Conservation (phyloP, 2,113 vertebrate genomes). For the Boulengeromyrus knoepffleri region DNA sequence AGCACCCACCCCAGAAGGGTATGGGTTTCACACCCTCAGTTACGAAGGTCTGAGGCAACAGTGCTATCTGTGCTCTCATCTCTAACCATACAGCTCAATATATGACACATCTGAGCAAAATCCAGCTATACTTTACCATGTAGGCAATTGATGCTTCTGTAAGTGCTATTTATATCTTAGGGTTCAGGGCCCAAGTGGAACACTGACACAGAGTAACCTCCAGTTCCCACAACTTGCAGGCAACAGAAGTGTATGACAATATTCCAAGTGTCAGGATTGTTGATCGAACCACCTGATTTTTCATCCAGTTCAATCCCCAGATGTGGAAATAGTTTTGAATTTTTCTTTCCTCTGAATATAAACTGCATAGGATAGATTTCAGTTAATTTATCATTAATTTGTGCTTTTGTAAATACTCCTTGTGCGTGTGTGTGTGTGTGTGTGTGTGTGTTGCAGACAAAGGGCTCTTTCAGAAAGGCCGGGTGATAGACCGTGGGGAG, state of each 20-base stretch:
- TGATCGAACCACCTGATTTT: neutral
- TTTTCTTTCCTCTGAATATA: neutral
- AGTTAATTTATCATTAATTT: neutral
- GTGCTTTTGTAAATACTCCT: neutral
- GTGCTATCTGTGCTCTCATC: neutral
- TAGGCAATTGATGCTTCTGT: neutral
- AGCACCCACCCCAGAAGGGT: neutral
- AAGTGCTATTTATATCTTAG: neutral
- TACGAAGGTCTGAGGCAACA: neutral
- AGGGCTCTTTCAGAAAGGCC: conserved; percentile 75
- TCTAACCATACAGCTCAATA: neutral
- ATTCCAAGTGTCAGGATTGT: neutral
- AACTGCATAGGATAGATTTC: neutral
- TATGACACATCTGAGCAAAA: neutral
- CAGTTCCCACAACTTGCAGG: neutral
- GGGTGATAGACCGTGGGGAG: conserved; percentile 87
- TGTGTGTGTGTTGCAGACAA: conserved; percentile 50
- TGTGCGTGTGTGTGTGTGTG: neutral
- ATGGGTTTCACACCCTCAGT: neutral
- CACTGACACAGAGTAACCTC: neutral
- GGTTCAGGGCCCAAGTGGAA: neutral
- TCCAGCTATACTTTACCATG: neutral
- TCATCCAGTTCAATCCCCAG: neutral
- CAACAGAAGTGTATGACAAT: neutral
- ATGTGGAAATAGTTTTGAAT: neutral